Evolutionary conservation across 2,888 invertebrate species (phyloP).

Genomic region (Leucania comma): DNA sequence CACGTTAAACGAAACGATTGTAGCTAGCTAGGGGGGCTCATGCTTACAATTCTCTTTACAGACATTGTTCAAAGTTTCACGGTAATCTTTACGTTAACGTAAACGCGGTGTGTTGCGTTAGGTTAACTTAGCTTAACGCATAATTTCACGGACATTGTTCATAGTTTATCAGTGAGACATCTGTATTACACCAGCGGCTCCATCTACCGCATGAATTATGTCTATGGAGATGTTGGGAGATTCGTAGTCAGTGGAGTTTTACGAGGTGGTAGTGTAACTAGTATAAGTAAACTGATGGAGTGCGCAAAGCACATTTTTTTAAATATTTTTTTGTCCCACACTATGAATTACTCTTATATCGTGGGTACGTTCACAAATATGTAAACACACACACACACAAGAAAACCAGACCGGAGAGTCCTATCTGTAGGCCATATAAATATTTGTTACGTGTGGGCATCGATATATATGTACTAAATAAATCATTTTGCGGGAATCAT

Average conservation of each 20-base stretch:
- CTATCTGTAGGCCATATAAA: no score
- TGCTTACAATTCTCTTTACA: background rate
- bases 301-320: no score
- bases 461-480: no score
- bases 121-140: constrained; percentile 21
- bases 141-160: constrained; percentile 51
- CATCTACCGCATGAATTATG: constrained; percentile 28
- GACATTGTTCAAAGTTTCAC: background rate
- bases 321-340: no score
- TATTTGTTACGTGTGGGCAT: no score
- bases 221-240: constrained; percentile 10
- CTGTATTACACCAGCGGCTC: constrained; percentile 36
- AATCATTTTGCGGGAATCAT: no score
- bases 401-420: no score
- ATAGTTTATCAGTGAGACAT: constrained; percentile 39
- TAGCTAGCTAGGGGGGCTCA: no score
- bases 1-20: no score
- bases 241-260: background rate
- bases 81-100: constrained; percentile 16
- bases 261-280: background rate
- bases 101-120: constrained; percentile 19
- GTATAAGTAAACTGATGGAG: background rate
- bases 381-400: no score
- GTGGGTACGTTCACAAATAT: no score
- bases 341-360: no score